phyloP scores from a whole-genome alignment of 1,140 invertebrate species.

The Drosophila chauvacae region DNA sequence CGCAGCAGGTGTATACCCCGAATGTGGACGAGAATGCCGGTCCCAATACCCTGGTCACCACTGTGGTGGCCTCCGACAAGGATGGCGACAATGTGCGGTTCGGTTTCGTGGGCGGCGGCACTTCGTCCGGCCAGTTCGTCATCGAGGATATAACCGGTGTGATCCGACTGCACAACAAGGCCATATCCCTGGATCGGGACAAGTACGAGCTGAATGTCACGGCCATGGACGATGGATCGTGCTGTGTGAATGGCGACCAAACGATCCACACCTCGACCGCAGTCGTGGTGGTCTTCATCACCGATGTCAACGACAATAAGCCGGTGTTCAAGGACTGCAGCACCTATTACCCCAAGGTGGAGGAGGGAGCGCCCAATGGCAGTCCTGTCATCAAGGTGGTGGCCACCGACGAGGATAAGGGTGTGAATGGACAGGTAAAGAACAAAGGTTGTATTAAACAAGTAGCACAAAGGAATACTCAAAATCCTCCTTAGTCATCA shows the following conservation, averaged over 20 bases:
- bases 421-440: conserved; percentile 93
- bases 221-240: conserved; percentile 96
- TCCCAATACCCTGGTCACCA: conserved; percentile 96
- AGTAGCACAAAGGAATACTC: too few species aligned
- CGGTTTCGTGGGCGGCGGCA: conserved; percentile 95
- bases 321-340: conserved; percentile 96
- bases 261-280: conserved; percentile 96
- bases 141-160: conserved; percentile 98
- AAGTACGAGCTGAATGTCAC: conserved; percentile 98
- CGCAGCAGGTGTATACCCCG: conserved; percentile 97
- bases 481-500: not conserved
- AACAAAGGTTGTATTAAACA: not conserved
- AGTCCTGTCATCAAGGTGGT: conserved; percentile 97
- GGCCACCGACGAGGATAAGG: conserved; percentile 97
- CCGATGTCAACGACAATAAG: conserved; percentile 98
- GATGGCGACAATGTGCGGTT: conserved; percentile 97
- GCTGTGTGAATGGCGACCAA: conserved; percentile 93
- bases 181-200: conserved; percentile 93
- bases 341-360: conserved; percentile 95
- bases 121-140: conserved; percentile 95
- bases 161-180: conserved; percentile 93
- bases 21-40: conserved; percentile 98
- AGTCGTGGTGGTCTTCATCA: conserved; percentile 98
- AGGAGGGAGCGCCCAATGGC: conserved; percentile 96
- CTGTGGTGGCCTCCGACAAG: conserved; percentile 97